A percentile compares a stretch with the other conserved stretches of the same genome.
These are phyloP conservation scores for Channa argus DNA, from an alignment of 2,113 vertebrate genomes.

Conservation along the genomic window DNA sequence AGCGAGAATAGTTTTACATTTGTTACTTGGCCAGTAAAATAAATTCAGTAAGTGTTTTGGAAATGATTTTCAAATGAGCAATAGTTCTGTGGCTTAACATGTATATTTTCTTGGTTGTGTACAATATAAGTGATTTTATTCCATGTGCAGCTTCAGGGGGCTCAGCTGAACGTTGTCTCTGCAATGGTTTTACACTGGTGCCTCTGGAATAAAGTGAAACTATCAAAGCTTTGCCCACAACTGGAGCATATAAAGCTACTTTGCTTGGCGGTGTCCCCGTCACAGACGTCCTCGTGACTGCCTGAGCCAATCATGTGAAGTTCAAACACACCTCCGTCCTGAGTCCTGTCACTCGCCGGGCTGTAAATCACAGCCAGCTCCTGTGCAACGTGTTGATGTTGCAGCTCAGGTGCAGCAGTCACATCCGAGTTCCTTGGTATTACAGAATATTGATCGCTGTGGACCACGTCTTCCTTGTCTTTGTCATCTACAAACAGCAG, in stretches of 20 bases:
- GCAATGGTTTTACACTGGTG: slow-evolving; percentile 61
- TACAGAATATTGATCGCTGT: not conserved
- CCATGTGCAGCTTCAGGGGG: slow-evolving; percentile 62
- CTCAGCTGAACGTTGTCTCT: slow-evolving; percentile 59
- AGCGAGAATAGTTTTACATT: too few species aligned
- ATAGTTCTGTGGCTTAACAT: too few species aligned
- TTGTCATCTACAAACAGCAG: slow-evolving; percentile 38
- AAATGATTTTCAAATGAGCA: too few species aligned
- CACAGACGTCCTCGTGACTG: not conserved
- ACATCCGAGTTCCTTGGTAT: slow-evolving; percentile 6
- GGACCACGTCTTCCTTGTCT: slow-evolving; percentile 33
- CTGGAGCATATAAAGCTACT: slow-evolving; percentile 72
- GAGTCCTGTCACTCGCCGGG: not conserved
- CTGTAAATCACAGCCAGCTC: slow-evolving; percentile 15
- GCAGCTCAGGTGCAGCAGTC: slow-evolving; percentile 10
- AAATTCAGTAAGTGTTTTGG: too few species aligned
- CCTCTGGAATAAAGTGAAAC: slow-evolving; percentile 64
- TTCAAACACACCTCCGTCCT: slow-evolving; percentile 26
- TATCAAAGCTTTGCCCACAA: slow-evolving; percentile 73
- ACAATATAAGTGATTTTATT: not conserved
- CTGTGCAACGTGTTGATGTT: not conserved
- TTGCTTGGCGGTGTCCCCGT: not conserved
- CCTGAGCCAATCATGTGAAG: slow-evolving; percentile 9
- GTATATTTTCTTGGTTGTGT: not conserved
- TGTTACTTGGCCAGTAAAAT: too few species aligned